Evolutionary conservation across 2,888 invertebrate species (phyloP), one percentile per base, ranked within the genome.

Genomic region (Spilarctia lutea): DNA sequence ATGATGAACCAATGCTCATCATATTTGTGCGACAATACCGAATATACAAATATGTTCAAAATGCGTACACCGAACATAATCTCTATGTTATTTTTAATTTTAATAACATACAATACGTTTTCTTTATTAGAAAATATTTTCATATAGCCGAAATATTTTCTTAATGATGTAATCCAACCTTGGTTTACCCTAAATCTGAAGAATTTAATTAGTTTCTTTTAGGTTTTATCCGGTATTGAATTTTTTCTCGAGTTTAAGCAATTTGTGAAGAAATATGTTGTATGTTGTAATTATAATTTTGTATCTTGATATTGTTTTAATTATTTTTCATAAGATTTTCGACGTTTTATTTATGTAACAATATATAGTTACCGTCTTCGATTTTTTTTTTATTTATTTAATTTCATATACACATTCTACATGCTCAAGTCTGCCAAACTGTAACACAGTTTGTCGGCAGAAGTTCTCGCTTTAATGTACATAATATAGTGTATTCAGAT

Each of bases 121-220:
- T 67, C 76, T 78, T 79, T 83, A 78, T 79, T 79, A 83, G 75
- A 75, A 75, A 76, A 75, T 75, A 69, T 80, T 75, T 81, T 79
- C 70, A 74, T 76, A 79, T 81, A 75, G 75, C 76, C 42, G 33
- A 73, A 83, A 77, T 75, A 79, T 82, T 82, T 83, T 79, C 80
- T 77, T 83, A 83, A 83, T 83, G 80, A 83, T 79, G 83, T 83
- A 83, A 83, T 82, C 72, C 66, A 74, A 79, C 60, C 79, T 76
- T 70, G 75, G 75, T 79, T 83, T 67, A 82, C 75, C 80, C 73
- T 52, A 81, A 75, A 75, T 75, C 72, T 71, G 33, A 80, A 74
- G 82, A 83, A 83, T 83, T 83, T 79, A 81, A 83, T 83, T 81
- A 81, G 75, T 79, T 78, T 73, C 56, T 79, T 74, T 75, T 68